Conservation (phyloP, 2,113 vertebrate genomes). For the Lycaon pictus region DNA sequence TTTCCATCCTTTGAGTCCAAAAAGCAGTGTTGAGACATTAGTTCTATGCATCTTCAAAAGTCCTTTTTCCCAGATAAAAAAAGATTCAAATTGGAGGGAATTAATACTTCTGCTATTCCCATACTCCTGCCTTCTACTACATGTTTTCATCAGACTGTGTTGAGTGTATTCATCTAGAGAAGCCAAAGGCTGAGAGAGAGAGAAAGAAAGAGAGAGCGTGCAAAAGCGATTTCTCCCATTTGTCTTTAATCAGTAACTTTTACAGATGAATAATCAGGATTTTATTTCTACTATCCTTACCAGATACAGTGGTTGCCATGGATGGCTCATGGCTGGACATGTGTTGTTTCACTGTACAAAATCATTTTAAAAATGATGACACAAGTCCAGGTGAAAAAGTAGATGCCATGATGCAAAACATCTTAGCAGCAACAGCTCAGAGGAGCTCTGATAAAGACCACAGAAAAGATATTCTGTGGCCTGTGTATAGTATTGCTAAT, state of each 20-base stretch:
- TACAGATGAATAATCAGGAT: neutral
- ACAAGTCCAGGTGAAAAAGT: neutral
- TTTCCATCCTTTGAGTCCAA: neutral
- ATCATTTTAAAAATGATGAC: neutral
- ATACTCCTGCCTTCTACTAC: neutral
- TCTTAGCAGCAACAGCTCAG: neutral
- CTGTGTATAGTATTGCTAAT: conserved; percentile 68
- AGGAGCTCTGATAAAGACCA: neutral
- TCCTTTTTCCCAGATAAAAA: neutral
- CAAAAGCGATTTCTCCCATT: neutral
- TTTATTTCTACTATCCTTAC: neutral
- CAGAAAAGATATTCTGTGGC: neutral
- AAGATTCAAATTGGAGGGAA: neutral
- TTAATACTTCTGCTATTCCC: neutral
- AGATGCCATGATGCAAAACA: neutral
- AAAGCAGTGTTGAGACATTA: neutral
- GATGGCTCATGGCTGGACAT: neutral
- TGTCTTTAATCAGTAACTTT: neutral
- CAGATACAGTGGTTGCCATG: neutral
- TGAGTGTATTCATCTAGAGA: conserved; percentile 33
- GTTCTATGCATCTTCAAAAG: neutral
- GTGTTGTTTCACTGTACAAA: neutral
- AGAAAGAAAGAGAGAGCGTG: neutral
- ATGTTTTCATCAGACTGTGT: neutral
- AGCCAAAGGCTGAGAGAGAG: neutral